Evolutionary conservation across 2,888 invertebrate genomes (phyloP), one percentile per base, ranked within the genome.

Genomic region (Nymphalis c-album): DNA sequence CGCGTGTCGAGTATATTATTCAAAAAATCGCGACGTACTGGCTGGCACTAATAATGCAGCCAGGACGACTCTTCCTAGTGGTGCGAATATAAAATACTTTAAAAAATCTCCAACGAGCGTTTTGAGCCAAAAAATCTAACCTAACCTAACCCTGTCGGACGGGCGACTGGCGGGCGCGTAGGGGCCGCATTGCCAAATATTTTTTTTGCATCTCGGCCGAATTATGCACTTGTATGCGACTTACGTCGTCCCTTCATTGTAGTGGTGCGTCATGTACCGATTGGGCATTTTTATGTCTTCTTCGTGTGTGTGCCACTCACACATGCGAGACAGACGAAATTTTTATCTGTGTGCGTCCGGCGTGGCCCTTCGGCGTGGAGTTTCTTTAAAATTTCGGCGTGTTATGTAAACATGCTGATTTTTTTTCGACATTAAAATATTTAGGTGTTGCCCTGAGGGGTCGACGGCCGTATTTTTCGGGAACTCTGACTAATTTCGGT

Each of bases 121-220:
- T 92, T 90, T 90, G 88, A 90, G 91, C 90, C 91, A 90, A 92
- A 91, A 91, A 91, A 91, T 92, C 92, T 92, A 92, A 92, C 92
- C 92, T 91, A 92, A 91, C 91, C 92, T 92, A 92, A 92, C 90
- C 91, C 91, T 84, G 90, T 86, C 91, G 91, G 86, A 89, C 92
- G 91, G 90, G 87, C 92, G 91, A 92, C 92, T 92, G 92, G 86
- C 91, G 86, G 90, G 83, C 90, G 91, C 85, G 90, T 90, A 91
- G 92, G 92, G 91, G 90, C 92, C 91, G 91, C 89, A 91, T 92
- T 92, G 92, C 92, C 92, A 92, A 92, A 92, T 91, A 91, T 91
- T 92, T 92, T 92, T 92, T 92, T 92, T 92, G 92, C 91, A 92
- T 92, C 92, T 92, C 92, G 90, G 88, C 92, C 92, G 92, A 92